Conservation (phyloP, 2,113 vertebrate genomes). For the Anguilla rostrata region DNA sequence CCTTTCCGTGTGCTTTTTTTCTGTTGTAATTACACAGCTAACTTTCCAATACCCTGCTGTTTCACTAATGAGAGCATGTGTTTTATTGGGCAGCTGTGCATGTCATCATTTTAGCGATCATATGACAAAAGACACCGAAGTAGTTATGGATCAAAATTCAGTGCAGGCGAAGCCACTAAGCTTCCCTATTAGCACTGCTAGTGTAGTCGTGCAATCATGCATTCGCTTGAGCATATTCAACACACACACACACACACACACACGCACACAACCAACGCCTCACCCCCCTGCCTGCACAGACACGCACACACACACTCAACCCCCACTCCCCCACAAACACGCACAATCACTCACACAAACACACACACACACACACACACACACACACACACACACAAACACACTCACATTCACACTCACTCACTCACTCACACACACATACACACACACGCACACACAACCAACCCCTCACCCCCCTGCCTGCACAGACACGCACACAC, state of each 20-base stretch:
- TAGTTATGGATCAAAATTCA: background rate
- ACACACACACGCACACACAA: too few species aligned
- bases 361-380: too few species aligned
- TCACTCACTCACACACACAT: too few species aligned
- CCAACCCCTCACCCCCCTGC: too few species aligned
- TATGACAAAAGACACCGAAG: conserved; percentile 24
- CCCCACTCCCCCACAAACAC: too few species aligned
- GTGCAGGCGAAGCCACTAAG: background rate
- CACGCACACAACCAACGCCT: background rate
- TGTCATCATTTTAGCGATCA: conserved; percentile 20
- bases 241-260: conserved; percentile 16
- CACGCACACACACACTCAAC: background rate
- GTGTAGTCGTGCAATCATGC: too few species aligned
- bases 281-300: background rate
- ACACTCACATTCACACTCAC: too few species aligned
- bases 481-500: too few species aligned
- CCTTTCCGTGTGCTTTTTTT: conserved; percentile 29
- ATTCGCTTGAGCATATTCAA: background rate
- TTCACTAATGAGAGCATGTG: conserved; percentile 23
- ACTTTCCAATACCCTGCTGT: conserved; percentile 35
- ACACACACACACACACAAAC: too few species aligned
- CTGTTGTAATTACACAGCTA: conserved; percentile 36
- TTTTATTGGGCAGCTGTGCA: background rate
- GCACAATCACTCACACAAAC: too few species aligned
- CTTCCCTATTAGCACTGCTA: too few species aligned